Evolutionary conservation across 1,140 invertebrate species (phyloP).

Genomic region (Rhagoletis pomonella): DNA sequence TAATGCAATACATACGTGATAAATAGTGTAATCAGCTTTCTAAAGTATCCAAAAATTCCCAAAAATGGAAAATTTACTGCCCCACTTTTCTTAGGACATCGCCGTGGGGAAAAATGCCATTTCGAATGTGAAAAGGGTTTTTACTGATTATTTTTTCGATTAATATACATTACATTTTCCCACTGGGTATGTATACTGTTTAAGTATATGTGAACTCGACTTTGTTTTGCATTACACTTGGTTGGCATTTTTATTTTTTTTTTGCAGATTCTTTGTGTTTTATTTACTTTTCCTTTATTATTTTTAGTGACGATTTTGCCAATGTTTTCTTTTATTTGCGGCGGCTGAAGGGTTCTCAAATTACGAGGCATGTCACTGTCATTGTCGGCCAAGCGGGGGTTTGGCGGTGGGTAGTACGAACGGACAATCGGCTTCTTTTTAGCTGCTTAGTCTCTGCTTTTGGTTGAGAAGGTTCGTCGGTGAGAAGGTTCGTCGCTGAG

Average conservation of each 20-base stretch:
- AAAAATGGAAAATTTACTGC: too few species aligned
- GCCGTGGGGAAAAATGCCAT: too few species aligned
- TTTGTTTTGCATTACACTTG: slow-evolving; percentile 4
- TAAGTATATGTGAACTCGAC: not conserved
- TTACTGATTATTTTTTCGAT: too few species aligned
- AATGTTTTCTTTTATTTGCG: not conserved
- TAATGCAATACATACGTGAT: too few species aligned
- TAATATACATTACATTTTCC: too few species aligned
- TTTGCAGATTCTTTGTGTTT: not conserved
- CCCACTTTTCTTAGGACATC: too few species aligned
- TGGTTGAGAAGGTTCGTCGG: not conserved
- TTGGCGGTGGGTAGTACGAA: not conserved
- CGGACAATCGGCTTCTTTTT: slow-evolving; percentile 36
- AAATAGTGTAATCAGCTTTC: too few species aligned
- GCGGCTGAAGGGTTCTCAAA: slow-evolving; percentile 22
- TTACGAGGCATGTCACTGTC: slow-evolving; percentile 45
- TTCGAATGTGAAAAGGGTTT: too few species aligned
- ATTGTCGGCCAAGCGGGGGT: not conserved
- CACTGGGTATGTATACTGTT: not conserved
- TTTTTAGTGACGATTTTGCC: slow-evolving; percentile 1
- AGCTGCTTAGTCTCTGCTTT: slow-evolving; percentile 15
- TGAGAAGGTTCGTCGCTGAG: not conserved
- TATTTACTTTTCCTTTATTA: not conserved
- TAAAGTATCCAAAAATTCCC: too few species aligned
- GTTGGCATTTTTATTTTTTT: slow-evolving; percentile 1